These are phyloP conservation scores for Poecile montanus DNA, from an alignment of 2,797 vertebrate genomes.

Conservation along the genomic window DNA sequence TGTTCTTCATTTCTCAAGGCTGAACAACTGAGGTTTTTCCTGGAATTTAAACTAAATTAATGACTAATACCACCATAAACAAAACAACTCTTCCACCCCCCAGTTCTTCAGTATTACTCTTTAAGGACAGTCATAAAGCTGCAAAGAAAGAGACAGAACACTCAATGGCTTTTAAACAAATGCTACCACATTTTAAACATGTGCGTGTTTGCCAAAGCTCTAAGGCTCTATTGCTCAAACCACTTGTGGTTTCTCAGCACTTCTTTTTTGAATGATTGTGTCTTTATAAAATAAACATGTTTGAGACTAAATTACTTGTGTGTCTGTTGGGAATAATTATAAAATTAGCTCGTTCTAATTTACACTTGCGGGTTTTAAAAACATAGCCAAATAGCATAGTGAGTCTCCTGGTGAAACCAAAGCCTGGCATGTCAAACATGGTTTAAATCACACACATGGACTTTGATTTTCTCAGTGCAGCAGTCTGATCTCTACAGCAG, in stretches of 20 bases:
- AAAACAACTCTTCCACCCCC: background rate
- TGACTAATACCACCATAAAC: background rate
- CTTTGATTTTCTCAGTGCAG: constrained; percentile 26
- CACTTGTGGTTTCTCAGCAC: constrained; percentile 66
- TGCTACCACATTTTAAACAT: constrained; percentile 41
- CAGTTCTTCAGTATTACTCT: background rate
- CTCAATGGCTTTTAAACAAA: constrained; percentile 37
- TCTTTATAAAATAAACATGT: constrained; percentile 67
- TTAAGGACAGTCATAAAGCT: background rate
- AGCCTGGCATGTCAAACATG: constrained; percentile 47
- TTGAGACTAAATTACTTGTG: constrained; percentile 29
- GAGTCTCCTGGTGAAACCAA: constrained; percentile 50
- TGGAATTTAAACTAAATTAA: constrained; percentile 5
- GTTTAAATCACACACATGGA: constrained; percentile 36
- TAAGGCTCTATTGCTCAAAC: constrained; percentile 45
- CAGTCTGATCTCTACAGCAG: background rate
- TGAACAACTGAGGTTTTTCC: background rate
- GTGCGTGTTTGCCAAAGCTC: background rate
- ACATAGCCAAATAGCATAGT: constrained; percentile 26
- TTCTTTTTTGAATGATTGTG: constrained; percentile 57
- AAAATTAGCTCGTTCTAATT: constrained; percentile 62
- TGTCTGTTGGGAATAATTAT: constrained; percentile 65
- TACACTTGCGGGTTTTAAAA: constrained; percentile 46
- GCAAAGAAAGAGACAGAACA: background rate
- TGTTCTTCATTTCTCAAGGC: background rate